Evolutionary conservation across 2,113 vertebrate species (phyloP).

Genomic region (Phalacrocorax aristotelis): DNA sequence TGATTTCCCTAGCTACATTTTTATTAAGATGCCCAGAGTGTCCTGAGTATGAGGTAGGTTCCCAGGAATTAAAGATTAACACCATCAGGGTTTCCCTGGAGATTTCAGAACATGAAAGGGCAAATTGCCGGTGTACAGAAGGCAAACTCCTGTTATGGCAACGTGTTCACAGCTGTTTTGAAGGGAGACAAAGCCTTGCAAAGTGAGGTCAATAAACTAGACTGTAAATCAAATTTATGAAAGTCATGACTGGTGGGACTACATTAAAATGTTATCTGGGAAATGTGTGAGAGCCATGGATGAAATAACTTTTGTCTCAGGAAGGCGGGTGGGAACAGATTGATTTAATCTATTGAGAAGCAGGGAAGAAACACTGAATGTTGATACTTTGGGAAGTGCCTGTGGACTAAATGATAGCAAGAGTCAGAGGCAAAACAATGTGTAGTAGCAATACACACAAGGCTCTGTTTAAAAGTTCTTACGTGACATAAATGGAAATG

Average conservation of each 20-base stretch:
- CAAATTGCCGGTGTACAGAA: conserved; percentile 29
- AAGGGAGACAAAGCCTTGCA: conserved; percentile 16
- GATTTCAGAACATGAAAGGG: conserved; percentile 10
- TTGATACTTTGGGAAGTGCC: neutral
- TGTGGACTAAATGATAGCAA: neutral
- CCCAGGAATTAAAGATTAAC: neutral
- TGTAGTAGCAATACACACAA: neutral
- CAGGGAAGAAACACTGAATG: neutral
- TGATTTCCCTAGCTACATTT: neutral
- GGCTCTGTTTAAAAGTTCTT: neutral
- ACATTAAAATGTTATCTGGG: conserved; percentile 33
- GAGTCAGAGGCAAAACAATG: neutral
- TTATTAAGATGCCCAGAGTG: neutral
- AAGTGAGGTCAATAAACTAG: conserved; percentile 38
- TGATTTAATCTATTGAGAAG: neutral
- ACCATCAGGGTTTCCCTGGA: neutral
- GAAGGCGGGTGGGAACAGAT: neutral
- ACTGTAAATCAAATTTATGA: conserved; percentile 42
- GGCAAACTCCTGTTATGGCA: conserved; percentile 15
- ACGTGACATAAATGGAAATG: neutral
- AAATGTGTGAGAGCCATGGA: neutral
- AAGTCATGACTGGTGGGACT: neutral
- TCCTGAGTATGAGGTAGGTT: neutral
- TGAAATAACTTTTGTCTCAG: neutral
- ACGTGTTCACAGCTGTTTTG: conserved; percentile 35